A percentile compares a stretch with the other conserved stretches of the same genome.
Conservation (phyloP, 2,797 vertebrate species). For the Oryzias dopingdopingensis region DNA sequence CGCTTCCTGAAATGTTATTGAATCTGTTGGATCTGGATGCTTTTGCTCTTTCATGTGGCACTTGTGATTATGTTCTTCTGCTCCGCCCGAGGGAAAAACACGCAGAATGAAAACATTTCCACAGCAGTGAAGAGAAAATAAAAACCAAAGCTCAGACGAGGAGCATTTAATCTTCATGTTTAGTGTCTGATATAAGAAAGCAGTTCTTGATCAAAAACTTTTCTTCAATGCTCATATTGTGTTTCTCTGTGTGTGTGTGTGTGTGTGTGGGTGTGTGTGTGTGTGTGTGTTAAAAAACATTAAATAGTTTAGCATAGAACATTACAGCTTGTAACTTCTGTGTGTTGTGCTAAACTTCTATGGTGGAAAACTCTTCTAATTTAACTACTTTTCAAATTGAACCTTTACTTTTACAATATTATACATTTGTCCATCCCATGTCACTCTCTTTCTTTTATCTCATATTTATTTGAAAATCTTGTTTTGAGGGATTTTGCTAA, state of each 20-base stretch:
- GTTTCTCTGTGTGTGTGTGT: not conserved
- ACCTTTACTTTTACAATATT: too few relatives aligned
- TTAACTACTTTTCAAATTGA: too few relatives aligned
- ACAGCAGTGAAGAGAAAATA: not conserved
- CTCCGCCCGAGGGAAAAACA: conserved; percentile 46
- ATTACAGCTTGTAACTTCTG: too few relatives aligned
- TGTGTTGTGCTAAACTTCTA: too few relatives aligned
- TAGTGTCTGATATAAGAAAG: not conserved
- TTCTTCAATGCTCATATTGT: not conserved
- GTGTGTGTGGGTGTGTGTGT: not conserved
- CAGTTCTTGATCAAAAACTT: not conserved
- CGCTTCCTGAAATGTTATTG: conserved; percentile 9
- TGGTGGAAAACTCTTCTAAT: too few relatives aligned
- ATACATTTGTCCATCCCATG: too few relatives aligned
- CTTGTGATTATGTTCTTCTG: conserved; percentile 47
- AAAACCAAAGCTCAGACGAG: conserved; percentile 8
- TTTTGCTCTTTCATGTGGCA: conserved; percentile 46
- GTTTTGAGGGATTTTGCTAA: too few relatives aligned
- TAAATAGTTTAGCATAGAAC: too few relatives aligned
- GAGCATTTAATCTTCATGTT: not conserved
- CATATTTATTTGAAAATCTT: too few relatives aligned
- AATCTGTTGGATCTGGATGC: conserved; percentile 26
- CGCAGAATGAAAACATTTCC: conserved; percentile 20
- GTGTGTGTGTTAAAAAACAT: too few relatives aligned
- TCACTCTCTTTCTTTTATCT: too few relatives aligned